phyloP scores from a whole-genome alignment of 2,888 invertebrate genomes.

The Axea sp. region DNA sequence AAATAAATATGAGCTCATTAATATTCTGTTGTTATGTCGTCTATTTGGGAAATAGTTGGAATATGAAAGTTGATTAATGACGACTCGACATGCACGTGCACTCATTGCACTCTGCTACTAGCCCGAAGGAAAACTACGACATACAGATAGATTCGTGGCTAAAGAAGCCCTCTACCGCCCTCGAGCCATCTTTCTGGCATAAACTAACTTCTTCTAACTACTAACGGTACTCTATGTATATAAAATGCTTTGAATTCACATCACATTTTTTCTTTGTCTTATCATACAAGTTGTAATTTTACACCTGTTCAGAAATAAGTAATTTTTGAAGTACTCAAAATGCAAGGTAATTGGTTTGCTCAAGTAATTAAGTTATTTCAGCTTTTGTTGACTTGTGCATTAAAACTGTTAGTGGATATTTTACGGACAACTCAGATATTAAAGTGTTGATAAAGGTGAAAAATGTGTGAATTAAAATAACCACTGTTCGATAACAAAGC shows the following conservation, averaged over 20 bases:
- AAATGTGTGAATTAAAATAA: too few species aligned
- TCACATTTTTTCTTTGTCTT: too few species aligned
- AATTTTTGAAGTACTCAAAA: too few species aligned
- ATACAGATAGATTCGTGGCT: neutral
- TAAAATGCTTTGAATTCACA: neutral
- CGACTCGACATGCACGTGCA: conserved; percentile 16
- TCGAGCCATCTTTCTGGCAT: conserved; percentile 3
- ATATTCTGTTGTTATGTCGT: conserved; percentile 11
- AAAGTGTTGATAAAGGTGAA: too few species aligned
- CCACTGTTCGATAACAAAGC: too few species aligned
- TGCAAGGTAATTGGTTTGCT: too few species aligned
- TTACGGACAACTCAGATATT: too few species aligned
- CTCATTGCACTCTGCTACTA: conserved; percentile 8
- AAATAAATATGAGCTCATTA: conserved; percentile 12
- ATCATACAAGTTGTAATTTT: too few species aligned
- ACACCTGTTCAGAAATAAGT: too few species aligned
- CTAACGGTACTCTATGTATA: conserved; percentile 12
- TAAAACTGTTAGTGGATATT: neutral
- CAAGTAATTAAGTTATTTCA: too few species aligned
- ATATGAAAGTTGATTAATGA: conserved; percentile 18
- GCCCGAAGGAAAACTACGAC: conserved; percentile 8
- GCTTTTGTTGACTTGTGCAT: neutral
- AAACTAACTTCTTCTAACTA: conserved; percentile 12
- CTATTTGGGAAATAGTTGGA: conserved; percentile 16
- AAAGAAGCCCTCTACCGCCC: conserved; percentile 15